Percentiles rank a stretch among this genome's conserved stretches.
These are phyloP conservation scores for Smutsia temminckii DNA, from an alignment of 2,797 vertebrate species.

Conservation along the genomic window DNA sequence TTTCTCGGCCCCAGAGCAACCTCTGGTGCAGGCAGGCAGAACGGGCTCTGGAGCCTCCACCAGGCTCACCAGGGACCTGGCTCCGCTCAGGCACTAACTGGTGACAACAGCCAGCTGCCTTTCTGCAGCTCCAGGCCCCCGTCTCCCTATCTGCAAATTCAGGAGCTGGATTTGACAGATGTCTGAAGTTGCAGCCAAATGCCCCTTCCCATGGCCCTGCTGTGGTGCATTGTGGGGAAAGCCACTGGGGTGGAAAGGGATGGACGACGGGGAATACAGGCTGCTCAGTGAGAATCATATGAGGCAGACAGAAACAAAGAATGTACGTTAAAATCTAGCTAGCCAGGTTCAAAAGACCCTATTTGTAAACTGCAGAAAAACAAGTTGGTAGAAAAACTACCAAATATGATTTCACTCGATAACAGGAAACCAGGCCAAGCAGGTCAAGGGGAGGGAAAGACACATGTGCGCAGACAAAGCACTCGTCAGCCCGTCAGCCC, in stretches of 20 bases:
- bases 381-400: not conserved
- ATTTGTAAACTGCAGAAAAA: not conserved
- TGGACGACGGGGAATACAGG: not conserved
- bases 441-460: not conserved
- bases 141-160: not conserved
- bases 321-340: not conserved
- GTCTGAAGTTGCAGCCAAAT: not conserved
- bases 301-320: not conserved
- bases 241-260: not conserved
- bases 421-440: not conserved
- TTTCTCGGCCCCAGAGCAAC: not conserved
- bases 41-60: not conserved
- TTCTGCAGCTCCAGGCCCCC: not conserved
- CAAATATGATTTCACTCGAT: not conserved
- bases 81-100: not conserved
- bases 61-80: not conserved
- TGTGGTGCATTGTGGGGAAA: not conserved
- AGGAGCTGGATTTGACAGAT: not conserved
- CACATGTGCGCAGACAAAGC: no score
- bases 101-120: not conserved
- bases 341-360: not conserved
- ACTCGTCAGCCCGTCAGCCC: no score
- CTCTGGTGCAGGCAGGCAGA: not conserved
- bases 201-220: not conserved
- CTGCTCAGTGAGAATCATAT: not conserved